A percentile compares a stretch with the other conserved stretches of the same genome.
phyloP scores from a whole-genome alignment of 2,113 vertebrate genomes.

The Bungarus multicinctus region DNA sequence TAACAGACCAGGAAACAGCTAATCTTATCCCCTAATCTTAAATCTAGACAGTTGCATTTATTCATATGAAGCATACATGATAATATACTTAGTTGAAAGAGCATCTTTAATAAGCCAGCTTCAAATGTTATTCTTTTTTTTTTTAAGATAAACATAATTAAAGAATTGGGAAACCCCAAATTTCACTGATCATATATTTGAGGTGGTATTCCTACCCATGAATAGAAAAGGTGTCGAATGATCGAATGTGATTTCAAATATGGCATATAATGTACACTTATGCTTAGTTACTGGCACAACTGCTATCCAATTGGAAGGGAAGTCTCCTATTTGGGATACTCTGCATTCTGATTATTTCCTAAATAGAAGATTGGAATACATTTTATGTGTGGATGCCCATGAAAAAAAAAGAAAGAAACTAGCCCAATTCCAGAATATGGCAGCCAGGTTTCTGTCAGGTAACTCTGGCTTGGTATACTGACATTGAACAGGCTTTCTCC shows the following conservation, averaged over 20 bases:
- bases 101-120: neutral
- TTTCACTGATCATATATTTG: neutral
- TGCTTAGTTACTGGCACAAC: neutral
- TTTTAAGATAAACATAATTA: neutral
- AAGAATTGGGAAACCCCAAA: neutral
- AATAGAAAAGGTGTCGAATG: neutral
- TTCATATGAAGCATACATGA: neutral
- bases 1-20: neutral
- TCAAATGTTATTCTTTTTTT: neutral
- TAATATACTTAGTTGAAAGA: neutral
- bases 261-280: neutral
- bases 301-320: neutral
- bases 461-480: neutral
- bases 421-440: neutral
- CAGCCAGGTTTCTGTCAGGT: neutral
- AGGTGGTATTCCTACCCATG: neutral
- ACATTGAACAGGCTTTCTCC: neutral
- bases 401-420: neutral
- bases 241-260: too few species aligned
- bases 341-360: neutral
- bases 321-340: neutral
- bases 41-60: conserved; percentile 1
- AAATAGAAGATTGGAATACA: neutral
- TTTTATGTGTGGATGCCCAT: neutral
- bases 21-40: neutral